These are phyloP conservation scores for Bovichtus diacanthus DNA, from an alignment of 2,797 vertebrate genomes.

Conservation along the genomic window DNA sequence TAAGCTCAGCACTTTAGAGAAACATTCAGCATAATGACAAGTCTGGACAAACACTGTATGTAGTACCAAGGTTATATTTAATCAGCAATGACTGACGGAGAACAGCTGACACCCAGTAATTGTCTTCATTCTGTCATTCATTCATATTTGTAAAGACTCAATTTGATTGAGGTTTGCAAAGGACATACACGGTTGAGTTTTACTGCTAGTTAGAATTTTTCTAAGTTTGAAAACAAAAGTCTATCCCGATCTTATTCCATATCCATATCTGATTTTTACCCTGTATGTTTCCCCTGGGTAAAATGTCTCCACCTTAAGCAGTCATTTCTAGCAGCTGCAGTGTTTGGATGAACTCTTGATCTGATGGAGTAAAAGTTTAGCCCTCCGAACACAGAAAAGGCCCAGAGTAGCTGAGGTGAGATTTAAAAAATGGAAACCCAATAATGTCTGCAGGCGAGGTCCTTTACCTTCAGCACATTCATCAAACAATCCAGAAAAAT, in stretches of 20 bases:
- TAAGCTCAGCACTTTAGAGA: slow-evolving; percentile 44
- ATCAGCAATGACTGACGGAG: neutral
- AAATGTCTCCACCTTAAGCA: neutral
- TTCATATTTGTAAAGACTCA: neutral
- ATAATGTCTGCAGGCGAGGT: neutral
- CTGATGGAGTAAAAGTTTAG: neutral
- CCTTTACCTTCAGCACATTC: neutral
- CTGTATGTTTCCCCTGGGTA: neutral
- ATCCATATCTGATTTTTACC: neutral
- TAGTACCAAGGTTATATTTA: slow-evolving; percentile 23
- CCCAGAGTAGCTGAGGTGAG: neutral
- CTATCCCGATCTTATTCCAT: neutral
- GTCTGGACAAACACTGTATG: slow-evolving; percentile 25
- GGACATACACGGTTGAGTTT: neutral
- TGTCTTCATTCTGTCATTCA: slow-evolving; percentile 12
- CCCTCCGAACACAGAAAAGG: neutral
- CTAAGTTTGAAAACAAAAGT: neutral
- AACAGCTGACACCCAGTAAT: neutral
- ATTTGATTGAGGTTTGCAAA: neutral
- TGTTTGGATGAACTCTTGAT: slow-evolving; percentile 12
- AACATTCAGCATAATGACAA: slow-evolving; percentile 6
- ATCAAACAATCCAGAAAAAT: neutral
- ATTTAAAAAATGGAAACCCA: slow-evolving; percentile 15
- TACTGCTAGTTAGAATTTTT: neutral
- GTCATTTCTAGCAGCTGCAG: neutral